These are phyloP conservation scores for Apis cerana DNA, from an alignment of 1,140 invertebrate species.

Conservation along the genomic window DNA sequence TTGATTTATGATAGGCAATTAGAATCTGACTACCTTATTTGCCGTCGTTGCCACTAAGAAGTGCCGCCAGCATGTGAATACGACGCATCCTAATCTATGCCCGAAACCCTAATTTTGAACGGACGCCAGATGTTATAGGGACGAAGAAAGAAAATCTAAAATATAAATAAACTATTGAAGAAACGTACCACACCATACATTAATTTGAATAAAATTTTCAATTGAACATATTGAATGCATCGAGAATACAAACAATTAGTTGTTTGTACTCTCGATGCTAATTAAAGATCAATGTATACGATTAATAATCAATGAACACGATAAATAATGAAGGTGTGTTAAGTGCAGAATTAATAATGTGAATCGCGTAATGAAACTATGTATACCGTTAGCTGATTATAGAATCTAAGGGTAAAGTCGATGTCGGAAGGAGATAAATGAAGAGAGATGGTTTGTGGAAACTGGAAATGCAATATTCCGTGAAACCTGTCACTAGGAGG, in stretches of 20 bases:
- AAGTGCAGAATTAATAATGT: slow-evolving; percentile 60
- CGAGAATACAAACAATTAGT: background rate
- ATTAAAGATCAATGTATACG: background rate
- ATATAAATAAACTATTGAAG: slow-evolving; percentile 11
- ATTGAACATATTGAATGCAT: background rate
- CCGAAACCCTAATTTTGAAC: slow-evolving; percentile 60
- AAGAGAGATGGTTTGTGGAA: slow-evolving; percentile 68
- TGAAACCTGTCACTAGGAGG: slow-evolving; percentile 54
- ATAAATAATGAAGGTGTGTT: slow-evolving; percentile 51
- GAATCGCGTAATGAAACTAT: slow-evolving; percentile 60
- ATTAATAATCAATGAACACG: background rate
- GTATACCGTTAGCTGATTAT: slow-evolving; percentile 63
- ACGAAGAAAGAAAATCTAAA: background rate
- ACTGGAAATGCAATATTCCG: slow-evolving; percentile 71
- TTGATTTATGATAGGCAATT: slow-evolving; percentile 80
- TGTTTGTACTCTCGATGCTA: no score
- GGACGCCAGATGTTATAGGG: slow-evolving; percentile 55
- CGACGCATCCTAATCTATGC: slow-evolving; percentile 78
- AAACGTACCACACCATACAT: background rate
- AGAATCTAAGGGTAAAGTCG: slow-evolving; percentile 60
- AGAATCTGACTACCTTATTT: slow-evolving; percentile 80
- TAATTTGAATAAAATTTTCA: background rate
- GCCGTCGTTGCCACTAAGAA: slow-evolving; percentile 69
- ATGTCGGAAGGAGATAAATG: slow-evolving; percentile 71
- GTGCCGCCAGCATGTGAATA: slow-evolving; percentile 75